Evolutionary conservation across 2,888 invertebrate genomes (phyloP), one percentile per base, ranked within the genome.

Genomic region (Nomada ferruginata): DNA sequence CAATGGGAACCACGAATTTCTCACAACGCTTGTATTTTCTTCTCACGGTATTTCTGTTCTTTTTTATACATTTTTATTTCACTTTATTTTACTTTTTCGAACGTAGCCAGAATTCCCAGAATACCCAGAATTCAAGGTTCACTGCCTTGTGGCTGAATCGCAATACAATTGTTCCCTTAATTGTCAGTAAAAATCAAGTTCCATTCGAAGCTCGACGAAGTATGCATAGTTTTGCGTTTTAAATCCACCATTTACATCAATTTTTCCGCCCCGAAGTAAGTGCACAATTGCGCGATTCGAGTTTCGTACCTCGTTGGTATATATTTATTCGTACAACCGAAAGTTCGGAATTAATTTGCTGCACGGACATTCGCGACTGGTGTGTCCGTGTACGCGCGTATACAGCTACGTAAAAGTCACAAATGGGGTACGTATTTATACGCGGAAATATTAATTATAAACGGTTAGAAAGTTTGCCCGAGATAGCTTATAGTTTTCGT

Each of bases 331-430:
- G 61, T 44, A 57, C n/a, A 11, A 50, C n/a, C 29, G 57, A 78
- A 80, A 77, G 78, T 78, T 80, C 61, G 23, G 36, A 78, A 72
- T 77, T 80, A 78, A 78, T 80, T 80, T 57, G 79, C 66, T 26
- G 26, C 50, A 1, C 29, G 53, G 15, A 55, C 15, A 47, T 50
- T n/a, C 52, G 10, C 57, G 26, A 23, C 52, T 13, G 0, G 42
- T 11, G 7, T 42, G 13, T 15, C 9, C 5, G 23, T 10, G 18
- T 2, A 23, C 36, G 18, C 11, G 20, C 11, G 9, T 20, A 15
- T 18, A 4, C 9, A 26, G 47, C n/a, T n/a, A 29, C 47, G 11
- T 10, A 18, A 11, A n/a, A 50, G 36, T 47, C 60, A 26, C 20
- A 26, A 64, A 69, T 15, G 47, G 42, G n/a, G 61, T 63, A 52